phyloP scores from a whole-genome alignment of 2,797 vertebrate genomes.

The Percopsis omiscomaycus region DNA sequence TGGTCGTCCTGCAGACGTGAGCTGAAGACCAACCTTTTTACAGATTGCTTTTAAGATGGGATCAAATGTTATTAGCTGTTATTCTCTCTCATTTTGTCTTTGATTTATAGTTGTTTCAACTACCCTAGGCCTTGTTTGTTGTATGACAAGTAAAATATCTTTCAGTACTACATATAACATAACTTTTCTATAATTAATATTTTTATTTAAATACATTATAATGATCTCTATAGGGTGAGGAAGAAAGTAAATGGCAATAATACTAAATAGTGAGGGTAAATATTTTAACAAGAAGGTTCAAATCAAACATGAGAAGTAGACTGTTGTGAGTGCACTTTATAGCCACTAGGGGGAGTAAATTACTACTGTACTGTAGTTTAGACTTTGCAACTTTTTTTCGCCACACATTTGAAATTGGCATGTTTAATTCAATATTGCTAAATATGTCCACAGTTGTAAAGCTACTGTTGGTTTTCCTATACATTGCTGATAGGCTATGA shows the following conservation, averaged over 20 bases:
- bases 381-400: background rate
- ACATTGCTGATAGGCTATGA: background rate
- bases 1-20: no score
- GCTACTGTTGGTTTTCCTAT: background rate
- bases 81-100: no score
- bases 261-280: background rate
- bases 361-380: constrained; percentile 2
- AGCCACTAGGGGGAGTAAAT: constrained; percentile 53
- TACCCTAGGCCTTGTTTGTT: no score
- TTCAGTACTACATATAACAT: no score
- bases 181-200: no score
- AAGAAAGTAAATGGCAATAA: background rate
- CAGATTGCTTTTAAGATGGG: no score
- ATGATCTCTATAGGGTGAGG: background rate
- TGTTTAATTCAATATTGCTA: background rate
- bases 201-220: no score
- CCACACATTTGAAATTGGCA: background rate
- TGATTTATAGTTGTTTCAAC: no score
- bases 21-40: no score
- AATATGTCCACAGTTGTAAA: background rate
- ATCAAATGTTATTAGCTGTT: no score
- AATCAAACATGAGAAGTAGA: background rate
- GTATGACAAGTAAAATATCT: no score
- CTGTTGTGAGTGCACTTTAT: constrained; percentile 1
- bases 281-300: background rate